Base-by-base conservation (phyloP, 1,140 invertebrate genomes). In the Homarus americanus region DNA sequence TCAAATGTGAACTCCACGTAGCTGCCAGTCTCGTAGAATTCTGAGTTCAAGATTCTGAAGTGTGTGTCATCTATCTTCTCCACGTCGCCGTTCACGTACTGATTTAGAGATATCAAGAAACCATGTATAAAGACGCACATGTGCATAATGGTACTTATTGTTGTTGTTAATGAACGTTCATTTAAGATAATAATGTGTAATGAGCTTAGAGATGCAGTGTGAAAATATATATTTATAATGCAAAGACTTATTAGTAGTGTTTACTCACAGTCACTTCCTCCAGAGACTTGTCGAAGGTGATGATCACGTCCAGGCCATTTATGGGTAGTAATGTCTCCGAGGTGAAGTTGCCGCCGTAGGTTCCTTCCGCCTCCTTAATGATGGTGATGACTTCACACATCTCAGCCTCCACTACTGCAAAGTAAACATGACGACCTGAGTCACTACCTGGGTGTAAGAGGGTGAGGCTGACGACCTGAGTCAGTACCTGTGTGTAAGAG, bases 191-290 rank as follows among this genome's bases (percentile, higher is more conserved):
- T n/a, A n/a, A n/a, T n/a, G n/a, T n/a, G n/a, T n/a, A n/a, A n/a
- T n/a, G n/a, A n/a, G n/a, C n/a, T n/a, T n/a, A n/a, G n/a, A n/a
- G n/a, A n/a, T n/a, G n/a, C n/a, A n/a, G n/a, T n/a, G n/a, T n/a
- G n/a, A n/a, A n/a, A n/a, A n/a, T n/a, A n/a, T n/a, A n/a, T n/a
- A n/a, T n/a, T n/a, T n/a, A n/a, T n/a, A n/a, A n/a, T n/a, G n/a
- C n/a, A n/a, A n/a, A n/a, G n/a, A n/a, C n/a, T n/a, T n/a, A n/a
- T n/a, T n/a, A n/a, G n/a, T n/a, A n/a, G n/a, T n/a, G n/a, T n/a
- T n/a, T n/a, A 82, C 79, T 82, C 34, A 82, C 79, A 36, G 40
- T 32, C 24, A 82, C 24, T 10, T 15, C n/a, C 3, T 82, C 17
- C 17, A 63, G 28, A 0, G 44, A 2, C 7, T 12, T 10, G 36